Base-by-base conservation (phyloP, 1,140 invertebrate genomes). In the Drosophila saltans region DNA sequence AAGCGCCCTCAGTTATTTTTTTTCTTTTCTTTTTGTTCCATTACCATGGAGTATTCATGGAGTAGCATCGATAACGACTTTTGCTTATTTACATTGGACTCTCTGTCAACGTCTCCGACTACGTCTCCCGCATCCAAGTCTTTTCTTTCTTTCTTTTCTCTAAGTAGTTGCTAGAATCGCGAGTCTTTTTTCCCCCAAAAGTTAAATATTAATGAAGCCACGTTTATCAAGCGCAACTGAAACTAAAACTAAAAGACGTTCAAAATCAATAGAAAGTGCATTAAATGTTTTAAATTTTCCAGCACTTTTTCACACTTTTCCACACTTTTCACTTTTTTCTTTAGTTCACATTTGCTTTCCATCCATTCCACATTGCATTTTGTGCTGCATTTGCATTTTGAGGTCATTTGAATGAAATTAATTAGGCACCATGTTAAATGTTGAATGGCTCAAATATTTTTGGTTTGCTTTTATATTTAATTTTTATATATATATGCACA, bases 341-440 rank as follows among this genome's bases (percentile, higher is more conserved):
- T 63, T 45, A 65, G 62, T 69, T 72, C 67, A 79, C 75, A 76
- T 26, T 64, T 26, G 21, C 56, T 26, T 64, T 26, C n/a, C 56
- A 48, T 33, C 45, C 16, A 48, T 24, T 9, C 4, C 45, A 24
- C 45, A 48, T 48, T 48, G 45, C 72, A 66, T 69, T 52, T 63
- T 65, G 16, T 40, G 69, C 70, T 74, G 71, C 56, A 67, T 77
- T 65, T 77, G 71, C 75, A 78, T 74, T 77, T 79, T 80, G 65
- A 40, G 77, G 61, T 76, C 70, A 72, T 74, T 83, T 76, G 57
- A 74, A 83, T 83, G 69, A 84, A 84, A 84, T 83, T 84, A 84
- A 84, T 84, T 84, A 84, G 80, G 73, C 63, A 56, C 69, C 80
- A 70, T 83, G 81, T 83, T 82, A 75, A 39, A 11, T 45, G 76